Base-by-base conservation (phyloP, 2,797 vertebrate species). In the Phylloscopus collybita region DNA sequence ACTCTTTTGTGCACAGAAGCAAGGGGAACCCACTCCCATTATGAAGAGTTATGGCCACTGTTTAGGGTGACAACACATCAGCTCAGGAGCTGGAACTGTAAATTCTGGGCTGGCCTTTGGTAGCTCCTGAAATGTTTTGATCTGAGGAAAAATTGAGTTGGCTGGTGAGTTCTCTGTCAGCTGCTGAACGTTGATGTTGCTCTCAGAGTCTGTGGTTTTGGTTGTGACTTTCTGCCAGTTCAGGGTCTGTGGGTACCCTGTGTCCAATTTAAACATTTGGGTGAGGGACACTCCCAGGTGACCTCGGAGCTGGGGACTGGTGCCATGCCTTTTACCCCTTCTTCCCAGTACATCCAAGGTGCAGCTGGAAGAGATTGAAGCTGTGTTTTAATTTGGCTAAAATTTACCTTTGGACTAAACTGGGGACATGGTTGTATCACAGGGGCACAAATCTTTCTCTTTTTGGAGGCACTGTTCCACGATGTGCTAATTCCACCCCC, bases 1-100 rank as follows among this genome's bases (percentile, higher is more conserved):
- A 26, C 72, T 96, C n/a, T 89, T 97, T 96, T 88, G 87, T 95
- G 94, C 97, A 96, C 86, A 96, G 64, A 76, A 92, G 69, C 74
- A 88, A 86, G 60, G 62, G 62, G 69, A 94, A 50, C 14, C 62
- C 72, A 71, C 72, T 94, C 51, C 51, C 73, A 44, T 95, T 95
- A 95, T 59, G 84, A 95, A 96, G 95, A 97, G 66, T 97, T 96
- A 94, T 8, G 14, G 73, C 34, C 62, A 66, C 71, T 84, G 26
- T 81, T 93, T 86, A 82, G 60, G 53, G 70, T 84, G 93, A 60
- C 44, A 88, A 36, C 13, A 59, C n/a, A 54, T 54, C 73, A 92
- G 27, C 50, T 76, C 9, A 10, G 79, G 47, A 85, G 36, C 22
- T 38, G 16, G 53, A 92, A 20, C 59, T 74, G 0, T 14, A 59